phyloP scores from a whole-genome alignment of 2,113 vertebrate species.

The Bufo bufo region DNA sequence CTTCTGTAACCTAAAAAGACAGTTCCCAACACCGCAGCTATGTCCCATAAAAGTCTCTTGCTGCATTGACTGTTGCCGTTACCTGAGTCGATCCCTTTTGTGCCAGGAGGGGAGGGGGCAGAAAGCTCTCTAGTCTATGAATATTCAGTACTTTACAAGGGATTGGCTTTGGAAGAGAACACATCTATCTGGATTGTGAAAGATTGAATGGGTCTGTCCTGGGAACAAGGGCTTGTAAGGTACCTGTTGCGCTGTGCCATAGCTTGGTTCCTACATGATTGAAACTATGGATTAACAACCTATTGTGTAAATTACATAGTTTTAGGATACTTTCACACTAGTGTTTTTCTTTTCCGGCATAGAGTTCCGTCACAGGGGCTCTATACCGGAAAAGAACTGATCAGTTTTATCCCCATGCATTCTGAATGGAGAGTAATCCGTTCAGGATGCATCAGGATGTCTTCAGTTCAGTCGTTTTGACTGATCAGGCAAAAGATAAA shows the following conservation, averaged over 20 bases:
- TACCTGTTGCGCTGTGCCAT: not conserved
- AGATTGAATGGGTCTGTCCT: constrained; percentile 31
- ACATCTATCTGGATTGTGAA: constrained; percentile 31
- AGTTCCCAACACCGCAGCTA: constrained; percentile 41
- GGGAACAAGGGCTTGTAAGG: constrained; percentile 24
- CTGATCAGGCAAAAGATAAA: no score
- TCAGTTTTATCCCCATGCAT: no score
- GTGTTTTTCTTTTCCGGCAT: no score
- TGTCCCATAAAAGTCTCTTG: constrained; percentile 49
- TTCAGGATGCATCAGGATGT: no score
- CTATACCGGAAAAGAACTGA: no score
- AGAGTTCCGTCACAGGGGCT: no score
- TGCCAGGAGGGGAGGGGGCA: constrained; percentile 32
- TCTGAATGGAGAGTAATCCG: no score
- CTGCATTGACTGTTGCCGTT: constrained; percentile 52
- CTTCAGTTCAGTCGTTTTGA: no score
- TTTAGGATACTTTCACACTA: no score
- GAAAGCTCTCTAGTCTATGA: constrained; percentile 33
- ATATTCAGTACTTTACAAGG: constrained; percentile 46
- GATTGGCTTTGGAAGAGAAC: constrained; percentile 37
- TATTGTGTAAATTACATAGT: no score
- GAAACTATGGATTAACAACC: no score
- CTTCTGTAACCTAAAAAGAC: constrained; percentile 44
- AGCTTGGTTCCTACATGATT: no score
- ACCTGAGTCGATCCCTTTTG: constrained; percentile 56